phyloP scores from a whole-genome alignment of 2,888 invertebrate genomes.

The Drosophila prolongata region DNA sequence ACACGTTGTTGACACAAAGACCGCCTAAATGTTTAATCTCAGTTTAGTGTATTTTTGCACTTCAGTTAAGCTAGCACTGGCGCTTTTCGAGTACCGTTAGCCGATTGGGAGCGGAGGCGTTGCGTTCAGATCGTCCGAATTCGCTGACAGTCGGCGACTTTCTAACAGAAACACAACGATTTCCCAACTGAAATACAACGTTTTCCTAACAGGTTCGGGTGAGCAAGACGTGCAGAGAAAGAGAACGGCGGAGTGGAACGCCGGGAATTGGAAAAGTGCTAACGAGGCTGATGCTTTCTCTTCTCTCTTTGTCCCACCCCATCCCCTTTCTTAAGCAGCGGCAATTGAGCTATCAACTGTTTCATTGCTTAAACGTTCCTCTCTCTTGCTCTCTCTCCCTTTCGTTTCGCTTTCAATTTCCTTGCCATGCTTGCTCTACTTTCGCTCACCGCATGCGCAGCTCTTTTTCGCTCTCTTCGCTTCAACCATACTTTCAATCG shows the following conservation, averaged over 20 bases:
- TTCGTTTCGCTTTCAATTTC: slow-evolving; percentile 43
- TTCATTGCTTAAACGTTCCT: slow-evolving; percentile 34
- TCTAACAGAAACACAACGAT: too few relatives aligned
- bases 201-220: too few relatives aligned
- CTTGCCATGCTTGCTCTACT: slow-evolving; percentile 28
- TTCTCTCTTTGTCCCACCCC: slow-evolving; percentile 4
- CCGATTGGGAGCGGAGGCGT: too few relatives aligned
- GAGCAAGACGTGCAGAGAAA: too few relatives aligned
- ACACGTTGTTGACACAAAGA: slow-evolving; percentile 84
- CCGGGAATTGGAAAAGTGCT: slow-evolving; percentile 29
- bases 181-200: too few relatives aligned
- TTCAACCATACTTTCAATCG: slow-evolving; percentile 19
- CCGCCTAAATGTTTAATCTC: slow-evolving; percentile 62
- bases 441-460: slow-evolving; percentile 37
- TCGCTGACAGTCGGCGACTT: too few relatives aligned
- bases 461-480: slow-evolving; percentile 11
- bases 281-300: slow-evolving; percentile 27
- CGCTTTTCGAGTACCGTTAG: too few relatives aligned
- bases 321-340: not conserved
- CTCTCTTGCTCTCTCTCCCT: slow-evolving; percentile 1
- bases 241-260: slow-evolving; percentile 29
- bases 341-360: slow-evolving; percentile 52
- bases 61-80: too few relatives aligned
- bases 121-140: too few relatives aligned
- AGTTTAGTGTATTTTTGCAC: too few relatives aligned